Evolutionary conservation across 1,140 invertebrate genomes (phyloP), one percentile per base, ranked within the genome.

Genomic region (Drosophila rufa): DNA sequence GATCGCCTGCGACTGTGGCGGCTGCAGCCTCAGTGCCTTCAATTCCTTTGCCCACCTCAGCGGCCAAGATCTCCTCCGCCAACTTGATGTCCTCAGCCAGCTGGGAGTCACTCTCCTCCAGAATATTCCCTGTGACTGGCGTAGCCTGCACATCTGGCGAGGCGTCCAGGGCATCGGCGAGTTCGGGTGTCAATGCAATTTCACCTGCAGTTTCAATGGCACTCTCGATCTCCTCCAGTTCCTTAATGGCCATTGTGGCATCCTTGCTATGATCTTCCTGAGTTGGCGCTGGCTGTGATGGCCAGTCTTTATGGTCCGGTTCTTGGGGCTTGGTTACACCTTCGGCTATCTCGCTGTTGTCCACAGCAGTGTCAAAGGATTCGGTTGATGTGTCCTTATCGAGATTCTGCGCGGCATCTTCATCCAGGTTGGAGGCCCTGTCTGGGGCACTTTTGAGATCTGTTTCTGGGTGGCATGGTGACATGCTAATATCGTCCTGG

Each of bases 61-160:
- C 70, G 4, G 70, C 70, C 3, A 74, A 22, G 17, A 74, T 74
- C 67, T 74, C 70, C 22, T 74, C 70, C 11, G 70, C 70, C 68
- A 74, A 42, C 9, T 74, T 74, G 15, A 74, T 73, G 17, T 74
- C 70, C 40, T 74, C 70, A 12, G 70, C 70, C 11, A 74, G 68
- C 46, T 74, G 70, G 6, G 70, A 73, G 11, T 74, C 70, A 19
- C 45, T 73, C 15, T 60, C 38, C 12, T 74, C 70, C 6, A 59
- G 22, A 12, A 71, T 46, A 25, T 57, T 48, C 42, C 25, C 25
- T 1, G 43, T 6, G 9, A 7, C 66, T 19, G 46, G 15, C 11
- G 30, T 6, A 2, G 30, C 5, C 14, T 66, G 22, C 4, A 68
- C 22, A 43, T 43, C 42, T 14, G 51, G 1, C 46, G 42, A 56